These are phyloP conservation scores for Sturnira hondurensis DNA, from an alignment of 2,113 vertebrate species.

Conservation along the genomic window DNA sequence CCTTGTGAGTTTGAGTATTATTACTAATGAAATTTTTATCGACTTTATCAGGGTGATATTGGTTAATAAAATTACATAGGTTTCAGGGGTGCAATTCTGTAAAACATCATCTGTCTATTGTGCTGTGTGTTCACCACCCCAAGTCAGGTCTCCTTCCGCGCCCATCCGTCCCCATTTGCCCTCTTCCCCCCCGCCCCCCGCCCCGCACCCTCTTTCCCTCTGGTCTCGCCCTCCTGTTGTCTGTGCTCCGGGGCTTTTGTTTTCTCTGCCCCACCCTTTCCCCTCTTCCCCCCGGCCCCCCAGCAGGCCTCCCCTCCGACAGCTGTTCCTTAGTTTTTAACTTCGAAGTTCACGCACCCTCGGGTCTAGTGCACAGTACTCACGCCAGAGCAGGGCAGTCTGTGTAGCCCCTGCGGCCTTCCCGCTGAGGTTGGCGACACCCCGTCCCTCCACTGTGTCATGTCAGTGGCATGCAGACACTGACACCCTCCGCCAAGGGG, in stretches of 20 bases:
- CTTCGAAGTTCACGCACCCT: neutral
- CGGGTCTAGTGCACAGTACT: neutral
- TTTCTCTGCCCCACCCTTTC: neutral
- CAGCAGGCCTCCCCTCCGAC: neutral
- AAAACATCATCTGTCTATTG: neutral
- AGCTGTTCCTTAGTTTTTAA: neutral
- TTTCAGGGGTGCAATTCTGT: neutral
- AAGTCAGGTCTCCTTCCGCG: neutral
- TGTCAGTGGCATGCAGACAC: neutral
- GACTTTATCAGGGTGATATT: neutral
- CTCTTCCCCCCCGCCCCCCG: neutral
- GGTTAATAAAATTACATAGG: neutral
- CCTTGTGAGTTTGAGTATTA: neutral
- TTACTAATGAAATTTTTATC: neutral
- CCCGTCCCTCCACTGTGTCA: neutral
- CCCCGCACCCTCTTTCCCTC: neutral
- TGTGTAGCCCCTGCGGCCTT: neutral
- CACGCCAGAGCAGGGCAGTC: neutral
- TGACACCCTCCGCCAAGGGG: neutral
- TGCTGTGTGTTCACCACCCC: neutral
- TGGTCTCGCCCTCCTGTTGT: neutral
- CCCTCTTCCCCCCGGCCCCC: neutral
- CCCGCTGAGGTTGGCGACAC: neutral
- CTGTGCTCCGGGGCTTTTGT: neutral
- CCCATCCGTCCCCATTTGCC: neutral